These are phyloP conservation scores for Oncorhynchus nerka DNA, from an alignment of 2,113 vertebrate genomes.

Conservation along the genomic window DNA sequence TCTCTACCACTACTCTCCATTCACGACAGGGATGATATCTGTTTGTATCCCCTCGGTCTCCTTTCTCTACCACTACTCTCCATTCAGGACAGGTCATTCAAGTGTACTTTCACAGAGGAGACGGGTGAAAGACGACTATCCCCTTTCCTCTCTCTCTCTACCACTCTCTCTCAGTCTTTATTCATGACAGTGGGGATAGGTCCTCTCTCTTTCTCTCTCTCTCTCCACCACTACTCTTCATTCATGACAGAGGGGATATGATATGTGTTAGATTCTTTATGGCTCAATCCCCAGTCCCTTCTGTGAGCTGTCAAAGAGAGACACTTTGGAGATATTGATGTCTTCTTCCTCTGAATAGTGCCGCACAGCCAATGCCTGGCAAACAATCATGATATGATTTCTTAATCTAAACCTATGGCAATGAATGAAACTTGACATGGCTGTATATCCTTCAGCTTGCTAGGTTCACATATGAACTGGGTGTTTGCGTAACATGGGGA, in stretches of 20 bases:
- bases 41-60: too few relatives aligned
- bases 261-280: constrained; percentile 6
- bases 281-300: neutral
- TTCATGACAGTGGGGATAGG: too few relatives aligned
- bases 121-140: too few relatives aligned
- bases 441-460: too few relatives aligned
- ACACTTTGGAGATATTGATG: constrained; percentile 1
- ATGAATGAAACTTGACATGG: neutral
- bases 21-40: too few relatives aligned
- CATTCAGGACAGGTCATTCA: too few relatives aligned
- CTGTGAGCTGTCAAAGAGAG: neutral
- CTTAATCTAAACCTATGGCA: neutral
- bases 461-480: neutral
- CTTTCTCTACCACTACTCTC: too few relatives aligned
- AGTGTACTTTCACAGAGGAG: too few relatives aligned
- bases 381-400: constrained; percentile 1
- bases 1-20: too few relatives aligned
- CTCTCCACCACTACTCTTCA: neutral
- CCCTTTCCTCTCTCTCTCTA: too few relatives aligned
- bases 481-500: neutral
- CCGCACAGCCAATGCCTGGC: neutral
- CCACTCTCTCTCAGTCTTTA: too few relatives aligned
- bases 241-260: constrained; percentile 22
- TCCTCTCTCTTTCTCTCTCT: neutral
- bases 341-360: constrained; percentile 9